Conservation (phyloP, 2,797 vertebrate species). For the Myioborus miniatus region DNA sequence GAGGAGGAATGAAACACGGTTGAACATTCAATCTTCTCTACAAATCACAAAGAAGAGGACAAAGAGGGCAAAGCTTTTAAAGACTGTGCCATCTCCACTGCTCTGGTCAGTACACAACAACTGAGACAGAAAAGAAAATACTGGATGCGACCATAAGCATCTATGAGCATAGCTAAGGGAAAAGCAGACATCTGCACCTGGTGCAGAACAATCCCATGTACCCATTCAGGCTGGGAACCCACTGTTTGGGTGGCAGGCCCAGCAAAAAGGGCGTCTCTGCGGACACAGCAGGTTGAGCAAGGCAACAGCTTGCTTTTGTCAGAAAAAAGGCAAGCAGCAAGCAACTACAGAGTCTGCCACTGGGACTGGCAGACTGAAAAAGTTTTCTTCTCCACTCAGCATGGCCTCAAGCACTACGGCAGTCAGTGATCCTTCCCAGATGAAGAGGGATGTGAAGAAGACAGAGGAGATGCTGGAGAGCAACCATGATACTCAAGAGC, state of each 20-base stretch:
- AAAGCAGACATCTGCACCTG: neutral
- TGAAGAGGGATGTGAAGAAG: neutral
- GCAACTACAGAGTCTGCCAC: neutral
- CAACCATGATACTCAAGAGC: neutral
- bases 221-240: neutral
- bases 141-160: fast-evolving
- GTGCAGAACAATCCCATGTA: neutral
- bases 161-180: neutral
- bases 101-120: neutral
- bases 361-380: neutral
- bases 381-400: neutral
- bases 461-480: neutral
- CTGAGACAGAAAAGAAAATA: neutral
- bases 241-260: neutral
- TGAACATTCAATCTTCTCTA: neutral
- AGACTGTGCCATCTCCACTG: neutral
- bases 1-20: neutral
- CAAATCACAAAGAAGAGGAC: neutral
- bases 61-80: neutral
- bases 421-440: neutral
- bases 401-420: neutral
- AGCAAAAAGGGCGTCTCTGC: fast-evolving
- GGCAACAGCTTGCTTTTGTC: neutral
- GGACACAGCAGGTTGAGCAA: neutral
- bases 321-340: neutral